Conservation (phyloP, 2,797 vertebrate species). For the Tragopan temminckii region DNA sequence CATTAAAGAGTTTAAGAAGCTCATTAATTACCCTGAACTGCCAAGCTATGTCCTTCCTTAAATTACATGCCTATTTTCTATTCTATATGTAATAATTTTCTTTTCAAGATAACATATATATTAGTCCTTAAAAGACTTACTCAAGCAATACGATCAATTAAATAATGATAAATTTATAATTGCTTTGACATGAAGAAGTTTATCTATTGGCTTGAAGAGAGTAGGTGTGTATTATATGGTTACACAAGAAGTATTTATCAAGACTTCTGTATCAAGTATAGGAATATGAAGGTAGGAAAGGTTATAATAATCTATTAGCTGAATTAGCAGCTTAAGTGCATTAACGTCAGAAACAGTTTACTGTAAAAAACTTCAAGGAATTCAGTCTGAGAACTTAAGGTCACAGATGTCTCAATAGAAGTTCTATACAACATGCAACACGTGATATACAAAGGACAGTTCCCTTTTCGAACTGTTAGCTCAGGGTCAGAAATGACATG, state of each 20-base stretch:
- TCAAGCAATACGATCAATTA: constrained; percentile 66
- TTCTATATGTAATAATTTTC: constrained; percentile 60
- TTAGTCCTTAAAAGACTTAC: constrained; percentile 52
- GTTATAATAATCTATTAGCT: constrained; percentile 41
- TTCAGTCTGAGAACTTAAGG: background rate
- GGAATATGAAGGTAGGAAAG: constrained; percentile 2
- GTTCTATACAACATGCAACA: background rate
- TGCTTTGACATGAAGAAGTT: constrained; percentile 68
- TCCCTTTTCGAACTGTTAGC: background rate
- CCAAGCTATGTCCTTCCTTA: constrained; percentile 72
- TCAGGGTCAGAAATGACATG: background rate
- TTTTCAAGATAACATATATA: constrained; percentile 64
- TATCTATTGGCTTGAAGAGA: constrained; percentile 63
- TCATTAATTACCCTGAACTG: constrained; percentile 78
- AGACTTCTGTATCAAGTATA: background rate
- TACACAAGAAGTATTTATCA: constrained; percentile 40
- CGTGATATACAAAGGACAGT: background rate
- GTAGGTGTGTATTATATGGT: background rate
- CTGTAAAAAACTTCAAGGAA: background rate
- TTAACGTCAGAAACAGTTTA: background rate
- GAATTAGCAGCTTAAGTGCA: constrained; percentile 34
- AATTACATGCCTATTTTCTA: constrained; percentile 47
- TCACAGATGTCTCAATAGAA: background rate
- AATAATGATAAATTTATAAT: constrained; percentile 37
- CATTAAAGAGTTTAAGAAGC: constrained; percentile 67